Conservation (phyloP, 1,140 invertebrate species). For the Tetramorium simillimum region DNA sequence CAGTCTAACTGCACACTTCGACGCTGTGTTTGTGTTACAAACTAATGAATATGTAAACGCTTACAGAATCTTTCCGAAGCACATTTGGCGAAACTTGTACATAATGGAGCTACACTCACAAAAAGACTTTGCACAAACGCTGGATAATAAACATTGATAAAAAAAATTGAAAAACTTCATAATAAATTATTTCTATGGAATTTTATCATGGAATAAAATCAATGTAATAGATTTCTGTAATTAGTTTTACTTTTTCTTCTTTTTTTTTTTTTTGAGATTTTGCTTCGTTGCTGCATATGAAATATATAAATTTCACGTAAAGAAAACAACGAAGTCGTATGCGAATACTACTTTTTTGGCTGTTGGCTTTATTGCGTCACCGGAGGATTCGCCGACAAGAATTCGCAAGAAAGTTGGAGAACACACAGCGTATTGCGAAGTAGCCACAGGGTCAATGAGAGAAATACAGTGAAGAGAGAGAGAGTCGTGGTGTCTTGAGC, state of each 20-base stretch:
- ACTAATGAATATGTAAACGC: constrained; percentile 28
- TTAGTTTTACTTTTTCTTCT: neutral
- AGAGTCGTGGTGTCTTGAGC: neutral
- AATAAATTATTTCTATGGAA: neutral
- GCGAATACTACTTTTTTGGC: neutral
- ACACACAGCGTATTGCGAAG: constrained; percentile 10
- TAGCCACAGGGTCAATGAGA: constrained; percentile 20
- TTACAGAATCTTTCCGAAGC: neutral
- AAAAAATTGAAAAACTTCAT: neutral
- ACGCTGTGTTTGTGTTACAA: neutral
- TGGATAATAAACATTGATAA: neutral
- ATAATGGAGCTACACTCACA: neutral
- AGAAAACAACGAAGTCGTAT: neutral
- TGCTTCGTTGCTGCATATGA: neutral
- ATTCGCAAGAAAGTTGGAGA: constrained; percentile 29
- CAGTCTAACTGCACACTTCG: neutral
- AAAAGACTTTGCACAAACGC: neutral
- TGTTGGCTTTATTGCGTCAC: neutral
- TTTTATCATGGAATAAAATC: neutral
- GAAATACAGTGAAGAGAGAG: constrained; percentile 34
- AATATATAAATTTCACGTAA: neutral
- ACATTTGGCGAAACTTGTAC: neutral
- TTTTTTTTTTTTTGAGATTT: neutral
- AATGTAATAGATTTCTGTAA: neutral
- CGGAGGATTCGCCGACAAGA: neutral